phyloP scores from a whole-genome alignment of 2,797 vertebrate species.

The Peromyscus nudipes region DNA sequence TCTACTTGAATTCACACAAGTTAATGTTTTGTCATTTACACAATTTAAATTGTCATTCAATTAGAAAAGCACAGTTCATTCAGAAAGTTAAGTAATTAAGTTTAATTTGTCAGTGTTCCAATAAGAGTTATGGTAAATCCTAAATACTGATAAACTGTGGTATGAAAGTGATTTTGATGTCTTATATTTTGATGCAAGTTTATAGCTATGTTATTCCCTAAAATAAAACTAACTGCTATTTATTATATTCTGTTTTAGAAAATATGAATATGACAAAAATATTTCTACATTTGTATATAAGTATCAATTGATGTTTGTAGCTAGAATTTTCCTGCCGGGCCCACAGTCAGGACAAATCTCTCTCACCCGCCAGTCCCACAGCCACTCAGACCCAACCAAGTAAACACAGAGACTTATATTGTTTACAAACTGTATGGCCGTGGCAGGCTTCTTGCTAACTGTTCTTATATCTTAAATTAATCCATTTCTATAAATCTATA shows the following conservation, averaged over 20 bases:
- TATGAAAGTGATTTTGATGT: neutral
- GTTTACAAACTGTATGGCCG: too few species aligned
- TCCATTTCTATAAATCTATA: too few species aligned
- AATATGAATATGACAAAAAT: neutral
- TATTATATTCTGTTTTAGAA: neutral
- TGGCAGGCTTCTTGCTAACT: too few species aligned
- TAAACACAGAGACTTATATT: too few species aligned
- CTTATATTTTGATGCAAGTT: neutral
- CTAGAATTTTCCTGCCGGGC: too few species aligned
- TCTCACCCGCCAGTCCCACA: too few species aligned
- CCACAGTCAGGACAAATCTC: too few species aligned
- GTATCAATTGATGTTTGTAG: neutral
- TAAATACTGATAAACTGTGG: neutral
- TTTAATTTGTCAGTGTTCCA: neutral
- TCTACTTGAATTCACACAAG: neutral
- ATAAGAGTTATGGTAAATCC: neutral
- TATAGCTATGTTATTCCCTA: neutral
- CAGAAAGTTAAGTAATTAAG: neutral
- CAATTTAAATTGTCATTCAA: neutral
- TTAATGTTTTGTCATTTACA: conserved; percentile 51
- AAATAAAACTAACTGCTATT: neutral
- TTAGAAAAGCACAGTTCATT: neutral
- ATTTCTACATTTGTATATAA: neutral
- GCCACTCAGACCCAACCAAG: too few species aligned
- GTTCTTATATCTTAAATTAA: too few species aligned